phyloP scores from a whole-genome alignment of 1,140 invertebrate species.

The Apolygus lucorum region DNA sequence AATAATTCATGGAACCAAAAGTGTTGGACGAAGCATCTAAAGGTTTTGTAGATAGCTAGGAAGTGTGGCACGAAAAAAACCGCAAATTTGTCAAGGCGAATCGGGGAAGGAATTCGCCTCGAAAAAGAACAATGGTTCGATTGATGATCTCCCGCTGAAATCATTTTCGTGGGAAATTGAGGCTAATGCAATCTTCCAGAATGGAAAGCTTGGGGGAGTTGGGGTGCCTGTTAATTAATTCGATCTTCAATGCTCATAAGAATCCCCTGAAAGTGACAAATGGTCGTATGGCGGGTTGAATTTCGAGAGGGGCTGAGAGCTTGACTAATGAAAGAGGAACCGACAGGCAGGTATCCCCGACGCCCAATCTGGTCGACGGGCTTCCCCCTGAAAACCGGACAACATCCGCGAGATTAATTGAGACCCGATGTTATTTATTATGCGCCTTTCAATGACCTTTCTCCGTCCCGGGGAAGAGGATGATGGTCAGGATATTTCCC shows the following conservation, averaged over 20 bases:
- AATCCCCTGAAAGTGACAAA: slow-evolving; percentile 21
- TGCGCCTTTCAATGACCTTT: slow-evolving; percentile 20
- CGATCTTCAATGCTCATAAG: slow-evolving; percentile 19
- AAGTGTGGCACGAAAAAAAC: too few species aligned
- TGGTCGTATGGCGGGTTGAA: not conserved
- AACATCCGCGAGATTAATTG: slow-evolving; percentile 22
- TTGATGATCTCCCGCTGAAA: slow-evolving; percentile 2
- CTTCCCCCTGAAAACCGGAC: slow-evolving; percentile 7
- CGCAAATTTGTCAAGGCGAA: too few species aligned
- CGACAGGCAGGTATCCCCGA: slow-evolving; percentile 19
- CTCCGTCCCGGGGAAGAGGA: not conserved
- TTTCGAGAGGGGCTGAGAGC: not conserved
- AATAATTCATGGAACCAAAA: too few species aligned
- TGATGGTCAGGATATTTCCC: not conserved
- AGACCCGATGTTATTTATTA: slow-evolving; percentile 23
- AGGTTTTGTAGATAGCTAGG: too few species aligned
- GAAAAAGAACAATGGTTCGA: slow-evolving; percentile 3
- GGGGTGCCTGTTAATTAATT: slow-evolving; percentile 5
- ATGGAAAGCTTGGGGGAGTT: not conserved
- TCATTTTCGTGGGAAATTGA: not conserved
- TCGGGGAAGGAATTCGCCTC: too few species aligned
- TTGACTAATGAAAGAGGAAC: slow-evolving; percentile 16
- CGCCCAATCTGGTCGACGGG: not conserved
- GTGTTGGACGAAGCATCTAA: too few species aligned
- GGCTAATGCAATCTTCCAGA: not conserved